Evolutionary conservation across 2,113 vertebrate species (phyloP), one percentile per base, ranked within the genome.

Genomic region (Glaucidium brasilianum): DNA sequence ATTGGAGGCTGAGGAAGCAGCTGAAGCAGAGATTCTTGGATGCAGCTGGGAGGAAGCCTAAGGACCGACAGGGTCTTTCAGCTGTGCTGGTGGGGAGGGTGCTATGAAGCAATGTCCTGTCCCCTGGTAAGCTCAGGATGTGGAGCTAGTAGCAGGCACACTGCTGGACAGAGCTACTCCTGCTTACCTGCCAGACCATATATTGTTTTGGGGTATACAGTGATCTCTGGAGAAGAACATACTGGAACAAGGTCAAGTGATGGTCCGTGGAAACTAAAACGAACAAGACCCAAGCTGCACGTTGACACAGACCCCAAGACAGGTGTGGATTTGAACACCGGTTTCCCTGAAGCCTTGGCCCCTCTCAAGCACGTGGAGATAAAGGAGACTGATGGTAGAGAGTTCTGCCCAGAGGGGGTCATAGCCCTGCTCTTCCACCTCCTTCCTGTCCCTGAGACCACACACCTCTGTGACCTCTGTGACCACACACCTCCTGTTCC

Each of bases 231-330:
- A 75, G 75, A 74, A 83, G 20, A 95, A 82, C 1, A 1, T 32
- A 9, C 63, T 74, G 52, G 23, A 92, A 67, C 56, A 55, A 63
- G 47, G 39, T 62, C 59, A 80, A 35, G 49, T 64, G 45, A 62
- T 73, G 16, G 29, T 37, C 72, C 1, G 0, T 56, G 53, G 30
- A 84, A 85, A 74, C 18, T 35, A 90, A 90, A 92, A 13, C 23
- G 1, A 15, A 3, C 2, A 11, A 69, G 53, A 52, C 26, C 23
- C 64, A 67, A 84, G 59, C 29, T 88, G 10, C 59, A 59, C 41
- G n/a, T 55, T 0, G 0, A 58, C 41, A 63, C 5, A 80, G 29
- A 53, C 13, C 13, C 26, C 20, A 45, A 20, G 3, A 39, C 41
- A 29, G 34, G 15, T 83, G 25, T 80, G 63, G 52, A 53, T 76